A percentile compares a stretch with the other conserved stretches of the same genome.
Conservation (phyloP, 2,888 invertebrate species). For the Euplagia quadripunctaria region DNA sequence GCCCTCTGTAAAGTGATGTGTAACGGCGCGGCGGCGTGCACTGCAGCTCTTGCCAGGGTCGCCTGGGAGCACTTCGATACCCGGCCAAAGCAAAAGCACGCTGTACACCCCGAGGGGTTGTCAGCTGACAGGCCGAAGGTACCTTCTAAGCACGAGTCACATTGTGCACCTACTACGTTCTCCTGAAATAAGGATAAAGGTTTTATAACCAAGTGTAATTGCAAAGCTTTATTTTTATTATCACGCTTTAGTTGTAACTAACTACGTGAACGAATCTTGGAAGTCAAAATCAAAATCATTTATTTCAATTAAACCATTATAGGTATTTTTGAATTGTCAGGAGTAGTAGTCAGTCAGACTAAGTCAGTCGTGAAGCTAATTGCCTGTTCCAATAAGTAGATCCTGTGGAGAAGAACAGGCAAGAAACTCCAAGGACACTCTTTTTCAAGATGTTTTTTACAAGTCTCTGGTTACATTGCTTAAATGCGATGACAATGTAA, state of each 20-base stretch:
- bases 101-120: slow-evolving; percentile 96
- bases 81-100: slow-evolving; percentile 98
- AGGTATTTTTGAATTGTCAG: no score
- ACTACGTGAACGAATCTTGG: no score
- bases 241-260: background rate
- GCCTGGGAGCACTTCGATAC: slow-evolving; percentile 94
- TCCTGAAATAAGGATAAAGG: slow-evolving; percentile 80
- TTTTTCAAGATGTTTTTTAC: no score
- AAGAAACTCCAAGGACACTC: no score
- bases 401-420: no score
- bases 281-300: no score
- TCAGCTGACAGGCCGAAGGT: slow-evolving; percentile 94
- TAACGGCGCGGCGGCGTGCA: slow-evolving; percentile 88
- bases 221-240: background rate
- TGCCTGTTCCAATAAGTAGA: no score
- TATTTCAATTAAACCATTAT: no score
- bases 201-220: background rate
- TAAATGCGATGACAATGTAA: no score
- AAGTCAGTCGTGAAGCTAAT: no score
- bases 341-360: no score
- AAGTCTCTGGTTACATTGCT: no score
- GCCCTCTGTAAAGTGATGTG: slow-evolving; percentile 78
- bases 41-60: slow-evolving; percentile 93
- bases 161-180: slow-evolving; percentile 94
- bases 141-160: slow-evolving; percentile 93